Evolutionary conservation across 2,888 invertebrate species (phyloP).

Genomic region (Mystacides longicornis): DNA sequence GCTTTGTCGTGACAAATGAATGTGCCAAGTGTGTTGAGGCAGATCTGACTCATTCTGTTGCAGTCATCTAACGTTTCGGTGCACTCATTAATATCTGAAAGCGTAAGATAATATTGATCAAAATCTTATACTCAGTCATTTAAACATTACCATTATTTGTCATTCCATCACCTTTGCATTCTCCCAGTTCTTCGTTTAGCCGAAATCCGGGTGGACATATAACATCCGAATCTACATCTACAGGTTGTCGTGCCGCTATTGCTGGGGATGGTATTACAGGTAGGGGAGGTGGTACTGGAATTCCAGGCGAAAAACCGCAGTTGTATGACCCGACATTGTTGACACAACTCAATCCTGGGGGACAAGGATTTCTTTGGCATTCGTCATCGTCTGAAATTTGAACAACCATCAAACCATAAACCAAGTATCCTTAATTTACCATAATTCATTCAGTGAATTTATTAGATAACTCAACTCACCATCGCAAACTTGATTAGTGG

Average conservation of each 20-base stretch:
- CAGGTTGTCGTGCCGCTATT: conserved; percentile 35
- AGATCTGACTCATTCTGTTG: conserved; percentile 56
- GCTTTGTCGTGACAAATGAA: conserved; percentile 63
- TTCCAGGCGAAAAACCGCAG: conserved; percentile 39
- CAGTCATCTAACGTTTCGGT: conserved; percentile 57
- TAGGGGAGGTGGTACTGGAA: neutral
- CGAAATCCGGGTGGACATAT: conserved; percentile 50
- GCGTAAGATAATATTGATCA: neutral
- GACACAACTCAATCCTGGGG: conserved; percentile 39
- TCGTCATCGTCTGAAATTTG: conserved; percentile 56
- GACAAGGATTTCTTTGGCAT: conserved; percentile 42
- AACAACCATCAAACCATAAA: too few species aligned
- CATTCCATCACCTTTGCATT: conserved; percentile 40
- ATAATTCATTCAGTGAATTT: too few species aligned
- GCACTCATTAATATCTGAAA: conserved; percentile 68
- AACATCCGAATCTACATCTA: conserved; percentile 34
- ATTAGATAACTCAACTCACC: conserved; percentile 32
- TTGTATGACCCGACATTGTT: conserved; percentile 46
- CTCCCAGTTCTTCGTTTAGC: conserved; percentile 40
- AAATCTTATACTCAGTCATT: too few species aligned
- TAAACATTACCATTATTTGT: neutral
- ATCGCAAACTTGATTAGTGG: conserved; percentile 50
- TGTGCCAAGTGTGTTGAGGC: conserved; percentile 63
- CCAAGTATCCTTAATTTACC: too few species aligned
- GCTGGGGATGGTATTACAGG: conserved; percentile 28